Percentiles rank a stretch among this genome's conserved stretches.
phyloP scores from a whole-genome alignment of 1,140 invertebrate genomes.

The Drosophila insularis region DNA sequence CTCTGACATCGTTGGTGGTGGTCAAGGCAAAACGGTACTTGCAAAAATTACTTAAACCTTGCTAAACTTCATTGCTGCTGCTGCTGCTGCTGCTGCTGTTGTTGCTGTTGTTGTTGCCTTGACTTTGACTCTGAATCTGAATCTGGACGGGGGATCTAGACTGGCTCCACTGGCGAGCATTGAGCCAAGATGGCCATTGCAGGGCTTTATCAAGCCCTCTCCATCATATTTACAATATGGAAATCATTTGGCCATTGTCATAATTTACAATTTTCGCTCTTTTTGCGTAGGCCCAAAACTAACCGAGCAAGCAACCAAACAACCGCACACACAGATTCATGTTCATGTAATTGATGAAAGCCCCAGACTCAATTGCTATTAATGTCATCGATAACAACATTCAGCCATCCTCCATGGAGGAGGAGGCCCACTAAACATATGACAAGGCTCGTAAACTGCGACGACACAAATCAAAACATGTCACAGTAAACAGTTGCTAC shows the following conservation, averaged over 20 bases:
- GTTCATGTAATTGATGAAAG: conserved; percentile 75
- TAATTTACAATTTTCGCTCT: conserved; percentile 70
- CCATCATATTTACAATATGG: conserved; percentile 73
- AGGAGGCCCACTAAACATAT: conserved; percentile 23
- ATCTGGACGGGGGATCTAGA: conserved; percentile 22
- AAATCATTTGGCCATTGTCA: conserved; percentile 77
- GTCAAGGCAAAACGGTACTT: conserved; percentile 76
- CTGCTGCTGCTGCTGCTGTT: neutral
- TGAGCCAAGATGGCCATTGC: neutral
- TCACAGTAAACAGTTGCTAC: conserved; percentile 80
- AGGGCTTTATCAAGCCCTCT: conserved; percentile 63
- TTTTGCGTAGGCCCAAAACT: too few species aligned
- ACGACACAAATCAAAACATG: conserved; percentile 80
- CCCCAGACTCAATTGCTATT: conserved; percentile 69
- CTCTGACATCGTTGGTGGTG: conserved; percentile 59
- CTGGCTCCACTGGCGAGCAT: conserved; percentile 10
- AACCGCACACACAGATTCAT: conserved; percentile 28
- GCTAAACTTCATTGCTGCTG: conserved; percentile 13
- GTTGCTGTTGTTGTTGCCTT: conserved; percentile 36
- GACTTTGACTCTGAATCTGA: conserved; percentile 67
- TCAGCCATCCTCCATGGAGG: neutral
- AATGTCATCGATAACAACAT: conserved; percentile 77
- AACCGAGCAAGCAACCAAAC: neutral
- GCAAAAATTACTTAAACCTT: conserved; percentile 60
- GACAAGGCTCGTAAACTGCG: conserved; percentile 73